phyloP scores from a whole-genome alignment of 2,888 invertebrate species.

The Drosophila differens region DNA sequence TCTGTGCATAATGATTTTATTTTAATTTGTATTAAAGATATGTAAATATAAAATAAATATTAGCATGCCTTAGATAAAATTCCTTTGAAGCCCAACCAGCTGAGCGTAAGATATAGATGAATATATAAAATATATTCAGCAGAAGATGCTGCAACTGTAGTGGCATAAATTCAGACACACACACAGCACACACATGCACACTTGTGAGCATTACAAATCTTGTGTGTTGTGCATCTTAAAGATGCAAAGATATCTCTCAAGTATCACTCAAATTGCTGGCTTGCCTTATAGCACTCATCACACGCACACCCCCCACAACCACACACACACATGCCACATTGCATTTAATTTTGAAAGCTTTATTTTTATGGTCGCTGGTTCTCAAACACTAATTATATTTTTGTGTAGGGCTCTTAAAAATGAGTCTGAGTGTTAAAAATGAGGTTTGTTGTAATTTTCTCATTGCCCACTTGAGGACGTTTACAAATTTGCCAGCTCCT shows the following conservation, averaged over 20 bases:
- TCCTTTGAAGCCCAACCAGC: not conserved
- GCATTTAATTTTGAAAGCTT: conserved; percentile 18
- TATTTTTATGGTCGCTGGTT: conserved; percentile 20
- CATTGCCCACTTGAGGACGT: conserved; percentile 71
- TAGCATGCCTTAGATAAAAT: not conserved
- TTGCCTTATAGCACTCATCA: not conserved
- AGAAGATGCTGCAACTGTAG: not conserved
- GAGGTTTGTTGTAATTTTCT: conserved; percentile 18
- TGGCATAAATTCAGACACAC: not conserved
- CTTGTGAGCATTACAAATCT: conserved; percentile 4
- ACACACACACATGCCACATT: not conserved
- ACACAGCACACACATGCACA: not conserved
- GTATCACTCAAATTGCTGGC: conserved; percentile 18
- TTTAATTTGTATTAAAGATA: not conserved
- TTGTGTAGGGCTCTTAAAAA: conserved; percentile 40
- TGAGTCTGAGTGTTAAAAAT: conserved; percentile 35
- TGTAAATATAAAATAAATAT: not conserved
- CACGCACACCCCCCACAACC: not conserved
- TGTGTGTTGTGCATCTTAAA: conserved; percentile 9
- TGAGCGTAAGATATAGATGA: not conserved
- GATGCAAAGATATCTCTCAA: conserved; percentile 6
- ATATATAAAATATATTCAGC: not conserved
- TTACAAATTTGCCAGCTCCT: conserved; percentile 59
- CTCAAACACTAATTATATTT: conserved; percentile 64
- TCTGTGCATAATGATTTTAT: not conserved